Evolutionary conservation across 1,140 invertebrate species (phyloP), one percentile per base, ranked within the genome.

Genomic region (Drosophila cardini): DNA sequence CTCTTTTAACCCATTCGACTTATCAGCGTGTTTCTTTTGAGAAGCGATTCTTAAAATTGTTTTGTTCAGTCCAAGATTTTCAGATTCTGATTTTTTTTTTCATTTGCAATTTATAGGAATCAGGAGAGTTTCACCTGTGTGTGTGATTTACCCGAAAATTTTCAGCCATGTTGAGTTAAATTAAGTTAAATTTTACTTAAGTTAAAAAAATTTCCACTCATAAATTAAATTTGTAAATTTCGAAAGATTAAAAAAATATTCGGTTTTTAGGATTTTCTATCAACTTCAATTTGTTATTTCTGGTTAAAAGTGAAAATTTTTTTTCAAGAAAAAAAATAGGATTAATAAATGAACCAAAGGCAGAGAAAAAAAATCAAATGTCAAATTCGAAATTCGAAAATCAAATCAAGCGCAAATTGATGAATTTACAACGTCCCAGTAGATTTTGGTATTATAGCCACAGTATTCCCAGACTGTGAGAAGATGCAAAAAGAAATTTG

Each of bases 371-470:
- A 32, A 15, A 10, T 13, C 30, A 42, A 68, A 68, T 38, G 38
- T 15, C 26, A 30, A 70, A 62, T 15, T 9, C 42, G 46, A 50
- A 36, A 69, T 69, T 34, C 4, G 40, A 38, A 70, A 70, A 63
- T 58, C 52, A 74, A 74, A 70, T 71, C 42, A 70, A 70, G 42
- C 65, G 43, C 58, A 74, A 69, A 77, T 74, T 68, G 34, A 76
- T 76, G 72, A 67, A 32, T 67, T 72, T 76, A 57, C 72, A 67
- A 63, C 67, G 67, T 78, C 68, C 72, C 76, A 61, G 50, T 42
- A 57, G 72, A 58, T 52, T 65, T 62, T 57, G 53, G 56, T 53
- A 74, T 74, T 69, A 74, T 55, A 71, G 67, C 61, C 72, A 61
- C 76, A 75, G 53, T 65, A 71, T 65, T 72, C 67, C 21, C 52